Conservation (phyloP, 1,140 invertebrate genomes). For the Papilio polytes region DNA sequence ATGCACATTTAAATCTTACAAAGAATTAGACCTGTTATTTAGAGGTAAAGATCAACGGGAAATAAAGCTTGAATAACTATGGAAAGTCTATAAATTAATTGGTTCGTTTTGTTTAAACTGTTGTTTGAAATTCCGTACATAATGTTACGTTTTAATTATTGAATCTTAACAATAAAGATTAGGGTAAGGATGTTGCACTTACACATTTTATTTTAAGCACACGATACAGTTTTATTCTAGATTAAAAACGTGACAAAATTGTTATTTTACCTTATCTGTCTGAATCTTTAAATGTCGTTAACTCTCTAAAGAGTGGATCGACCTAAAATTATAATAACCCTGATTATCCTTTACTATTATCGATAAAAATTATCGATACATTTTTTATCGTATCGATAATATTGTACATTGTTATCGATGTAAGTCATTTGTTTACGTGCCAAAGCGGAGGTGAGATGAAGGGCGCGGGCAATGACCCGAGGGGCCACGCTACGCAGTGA, state of each 20-base stretch:
- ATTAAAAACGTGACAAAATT: neutral
- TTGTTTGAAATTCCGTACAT: too few species aligned
- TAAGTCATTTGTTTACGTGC: constrained; percentile 37
- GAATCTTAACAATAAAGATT: neutral
- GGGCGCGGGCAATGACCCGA: neutral
- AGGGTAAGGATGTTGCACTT: neutral
- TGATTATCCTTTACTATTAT: constrained; percentile 2
- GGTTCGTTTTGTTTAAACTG: too few species aligned
- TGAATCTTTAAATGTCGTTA: neutral
- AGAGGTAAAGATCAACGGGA: too few species aligned
- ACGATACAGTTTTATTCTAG: neutral
- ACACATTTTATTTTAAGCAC: neutral
- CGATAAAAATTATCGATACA: constrained; percentile 10
- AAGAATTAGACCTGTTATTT: neutral
- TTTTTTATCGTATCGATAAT: constrained; percentile 15
- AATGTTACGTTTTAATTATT: too few species aligned
- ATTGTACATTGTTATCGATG: constrained; percentile 25
- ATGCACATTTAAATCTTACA: neutral
- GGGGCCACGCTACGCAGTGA: neutral
- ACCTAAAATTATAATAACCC: constrained; percentile 26
- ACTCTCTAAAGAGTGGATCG: neutral
- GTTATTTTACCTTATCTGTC: neutral
- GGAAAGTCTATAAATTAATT: too few species aligned
- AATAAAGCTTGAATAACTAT: too few species aligned
- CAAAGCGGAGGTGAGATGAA: constrained; percentile 27